These are phyloP conservation scores for Vesta saturnalis DNA, from an alignment of 2,888 invertebrate species.

Conservation along the genomic window DNA sequence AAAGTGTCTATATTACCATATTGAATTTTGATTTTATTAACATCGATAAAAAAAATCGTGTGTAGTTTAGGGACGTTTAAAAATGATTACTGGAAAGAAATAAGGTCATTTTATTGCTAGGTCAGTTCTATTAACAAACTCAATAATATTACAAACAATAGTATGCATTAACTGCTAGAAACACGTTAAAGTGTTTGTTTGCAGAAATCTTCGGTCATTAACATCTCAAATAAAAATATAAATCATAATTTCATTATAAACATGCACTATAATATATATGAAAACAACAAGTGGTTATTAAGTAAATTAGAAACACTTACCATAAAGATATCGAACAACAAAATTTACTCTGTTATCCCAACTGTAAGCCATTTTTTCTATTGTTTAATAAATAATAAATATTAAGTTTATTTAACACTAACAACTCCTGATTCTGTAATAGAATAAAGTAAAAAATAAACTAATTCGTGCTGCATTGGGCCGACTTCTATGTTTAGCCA, in stretches of 20 bases:
- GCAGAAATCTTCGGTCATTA: neutral
- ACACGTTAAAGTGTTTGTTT: no score
- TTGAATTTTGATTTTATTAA: no score
- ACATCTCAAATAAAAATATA: no score
- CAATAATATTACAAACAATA: no score
- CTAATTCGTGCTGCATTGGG: conserved; percentile 30
- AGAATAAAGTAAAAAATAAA: conserved; percentile 37
- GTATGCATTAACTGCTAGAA: no score
- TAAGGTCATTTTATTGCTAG: no score
- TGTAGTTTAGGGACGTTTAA: no score
- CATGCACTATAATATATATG: neutral
- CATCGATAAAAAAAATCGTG: no score
- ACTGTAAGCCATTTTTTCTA: conserved; percentile 74
- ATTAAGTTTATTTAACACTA: conserved; percentile 19
- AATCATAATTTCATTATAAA: no score
- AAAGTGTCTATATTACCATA: no score
- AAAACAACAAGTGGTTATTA: conserved; percentile 32
- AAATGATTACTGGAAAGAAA: no score
- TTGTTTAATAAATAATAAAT: neutral
- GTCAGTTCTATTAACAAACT: no score
- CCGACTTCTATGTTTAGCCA: conserved; percentile 43
- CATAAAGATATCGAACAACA: conserved; percentile 83
- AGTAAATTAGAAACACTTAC: conserved; percentile 65
- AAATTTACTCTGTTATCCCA: conserved; percentile 88
- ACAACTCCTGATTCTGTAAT: conserved; percentile 19